These are phyloP conservation scores for Ophioninae sp. DNA, from an alignment of 2,888 invertebrate genomes.

Conservation along the genomic window DNA sequence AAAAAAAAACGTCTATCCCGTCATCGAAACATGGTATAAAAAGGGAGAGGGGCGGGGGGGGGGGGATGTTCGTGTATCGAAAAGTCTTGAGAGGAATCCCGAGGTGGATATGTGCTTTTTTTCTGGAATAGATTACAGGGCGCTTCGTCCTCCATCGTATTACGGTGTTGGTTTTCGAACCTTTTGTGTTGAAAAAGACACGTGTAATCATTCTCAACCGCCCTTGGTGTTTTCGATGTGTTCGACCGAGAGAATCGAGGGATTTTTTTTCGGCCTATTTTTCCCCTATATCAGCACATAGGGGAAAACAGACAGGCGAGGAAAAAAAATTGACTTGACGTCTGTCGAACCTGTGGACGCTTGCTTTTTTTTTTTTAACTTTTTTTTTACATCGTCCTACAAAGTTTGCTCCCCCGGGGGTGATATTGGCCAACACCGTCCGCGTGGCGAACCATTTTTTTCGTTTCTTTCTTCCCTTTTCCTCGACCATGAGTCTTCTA, in stretches of 20 bases:
- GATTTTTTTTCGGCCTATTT: slow-evolving; percentile 21
- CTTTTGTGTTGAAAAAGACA: slow-evolving; percentile 81
- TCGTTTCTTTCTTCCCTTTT: slow-evolving; percentile 17
- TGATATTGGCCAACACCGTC: slow-evolving; percentile 57
- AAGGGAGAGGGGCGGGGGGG: background rate
- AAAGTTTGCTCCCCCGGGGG: slow-evolving; percentile 53
- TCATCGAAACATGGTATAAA: slow-evolving; percentile 66
- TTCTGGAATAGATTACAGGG: slow-evolving; percentile 78
- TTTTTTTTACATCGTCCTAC: slow-evolving; percentile 13
- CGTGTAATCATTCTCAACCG: slow-evolving; percentile 77
- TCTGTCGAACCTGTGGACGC: background rate
- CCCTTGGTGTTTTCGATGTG: slow-evolving; percentile 19
- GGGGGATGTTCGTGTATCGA: slow-evolving; percentile 12
- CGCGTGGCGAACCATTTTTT: slow-evolving; percentile 66
- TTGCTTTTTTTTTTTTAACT: background rate
- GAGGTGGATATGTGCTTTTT: slow-evolving; percentile 28
- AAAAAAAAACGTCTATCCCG: slow-evolving; percentile 80
- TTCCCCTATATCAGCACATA: background rate
- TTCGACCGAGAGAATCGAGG: slow-evolving; percentile 43
- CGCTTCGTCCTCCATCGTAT: slow-evolving; percentile 78
- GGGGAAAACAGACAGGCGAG: slow-evolving; percentile 2
- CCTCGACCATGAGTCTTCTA: slow-evolving; percentile 20
- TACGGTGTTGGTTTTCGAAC: slow-evolving; percentile 82
- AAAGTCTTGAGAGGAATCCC: background rate
- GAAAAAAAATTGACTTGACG: slow-evolving; percentile 37